Evolutionary conservation across 2,797 vertebrate species (phyloP), one percentile per base, ranked within the genome.

Genomic region (Sorex maritimensis): DNA sequence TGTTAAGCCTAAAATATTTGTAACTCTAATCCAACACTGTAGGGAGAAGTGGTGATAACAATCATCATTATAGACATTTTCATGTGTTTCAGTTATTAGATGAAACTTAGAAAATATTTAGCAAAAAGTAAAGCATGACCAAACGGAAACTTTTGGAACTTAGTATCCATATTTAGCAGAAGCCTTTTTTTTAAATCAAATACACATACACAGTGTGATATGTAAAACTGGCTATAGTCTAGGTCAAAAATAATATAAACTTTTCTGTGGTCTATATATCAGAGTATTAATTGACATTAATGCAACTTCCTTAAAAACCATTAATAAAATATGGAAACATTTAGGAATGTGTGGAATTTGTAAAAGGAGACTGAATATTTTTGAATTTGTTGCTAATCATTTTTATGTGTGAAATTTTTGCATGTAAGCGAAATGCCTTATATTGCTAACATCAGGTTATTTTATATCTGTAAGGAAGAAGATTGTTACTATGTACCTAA

Each of bases 141-240:
- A 26, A 92, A 38, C 24, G 44, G 55, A 34, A 86, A 77, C 23
- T 91, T 95, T 92, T 91, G 23, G 19, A 77, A 69, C 5, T 44
- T 78, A 9, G 1, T 2, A 58, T 63, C 30, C 73, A 21, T 87
- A 74, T 84, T 81, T 74, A 89, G 4, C 65, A 14, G 6, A n/a
- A 81, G 69, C 82, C 34, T 83, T 80, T 86, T 78, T 81, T 82
- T 38, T 86, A 74, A 46, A 61, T 61, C 58, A 61, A 61, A 61
- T 61, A 23, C 14, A 86, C 24, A 44, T n/a, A 67, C 13, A 41
- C 21, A 41, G 23, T 72, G 34, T 72, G 34, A 72, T 34, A 11
- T 21, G 9, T 34, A 81, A 79, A 44, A 74, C 11, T 41, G 2
- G 1, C 34, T 65, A 19, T 14, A 67, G 71, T 1, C 6, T 68